These are phyloP conservation scores for Drosophila tani DNA, from an alignment of 1,140 invertebrate species.

Conservation along the genomic window DNA sequence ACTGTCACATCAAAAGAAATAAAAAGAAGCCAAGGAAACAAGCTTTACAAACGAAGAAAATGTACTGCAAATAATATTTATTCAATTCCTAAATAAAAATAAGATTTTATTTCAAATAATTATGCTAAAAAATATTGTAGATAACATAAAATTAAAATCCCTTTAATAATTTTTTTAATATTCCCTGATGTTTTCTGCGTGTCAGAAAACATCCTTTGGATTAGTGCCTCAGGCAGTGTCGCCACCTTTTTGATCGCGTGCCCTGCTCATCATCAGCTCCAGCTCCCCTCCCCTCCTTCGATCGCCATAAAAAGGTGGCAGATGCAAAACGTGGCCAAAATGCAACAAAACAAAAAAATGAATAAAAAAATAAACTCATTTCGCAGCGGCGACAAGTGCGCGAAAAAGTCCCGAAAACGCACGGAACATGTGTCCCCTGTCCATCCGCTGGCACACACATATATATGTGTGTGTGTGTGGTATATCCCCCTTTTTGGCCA, in stretches of 20 bases:
- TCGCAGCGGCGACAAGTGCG: constrained; percentile 63
- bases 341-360: background rate
- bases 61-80: background rate
- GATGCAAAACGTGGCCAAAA: constrained; percentile 45
- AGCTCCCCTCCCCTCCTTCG: background rate
- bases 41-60: background rate
- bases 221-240: too few species aligned
- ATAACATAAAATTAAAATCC: too few species aligned
- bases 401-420: constrained; percentile 61
- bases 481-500: constrained; percentile 12
- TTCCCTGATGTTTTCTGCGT: too few species aligned
- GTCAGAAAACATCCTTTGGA: too few species aligned
- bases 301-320: constrained; percentile 28
- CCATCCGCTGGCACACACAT: constrained; percentile 6
- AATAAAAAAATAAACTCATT: constrained; percentile 40
- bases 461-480: background rate
- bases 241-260: constrained; percentile 7
- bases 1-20: constrained; percentile 46
- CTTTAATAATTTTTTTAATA: too few species aligned
- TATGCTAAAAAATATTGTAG: too few species aligned
- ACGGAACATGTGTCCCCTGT: constrained; percentile 61
- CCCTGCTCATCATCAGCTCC: constrained; percentile 3
- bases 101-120: too few species aligned
- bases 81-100: background rate
- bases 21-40: constrained; percentile 13